Base-by-base conservation (phyloP, 2,888 invertebrate genomes). In the Gryllus longicercus region DNA sequence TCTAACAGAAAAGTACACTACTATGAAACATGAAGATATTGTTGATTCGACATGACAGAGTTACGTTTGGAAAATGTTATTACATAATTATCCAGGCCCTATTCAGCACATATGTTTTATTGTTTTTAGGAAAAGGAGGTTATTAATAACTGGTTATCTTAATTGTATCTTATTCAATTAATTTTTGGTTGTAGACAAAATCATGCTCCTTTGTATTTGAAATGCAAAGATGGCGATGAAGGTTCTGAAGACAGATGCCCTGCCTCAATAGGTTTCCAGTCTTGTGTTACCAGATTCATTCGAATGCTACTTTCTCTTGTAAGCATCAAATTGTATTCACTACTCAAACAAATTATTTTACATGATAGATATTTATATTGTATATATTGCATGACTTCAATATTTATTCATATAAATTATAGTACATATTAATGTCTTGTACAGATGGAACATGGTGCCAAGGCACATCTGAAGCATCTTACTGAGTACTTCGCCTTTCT, bases 401-500 rank as follows among this genome's bases (percentile, higher is more conserved):
- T 4, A 18, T 63, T 63, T 63, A 63, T n/a, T 18, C 63, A 63
- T 63, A 18, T 63, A 63, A 0, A 63, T 63, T 5, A 63, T 63
- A 63, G 14, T 11, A 77, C 79, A 76, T 81, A 18, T 21, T 51
- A 50, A 74, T 80, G 11, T 79, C 74, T 79, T 78, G 82, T 82
- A 21, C 83, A 93, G 87, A 93, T 96, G 93, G 96, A 96, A 85
- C 95, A 94, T 85, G 95, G 95, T 78, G 96, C 95, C 74, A 93
- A 95, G 84, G 93, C 94, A 50, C 95, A 96, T 87, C 86, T 96
- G 82, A 93, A 95, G 82, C 95, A 97, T 86, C 88, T 98, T 83
- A 95, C 96, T 1, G 98, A 98, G 87, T 97, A 96, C 87, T 98
- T 98, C 87, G 93, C 95, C 74, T 91, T 98, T 84, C 88, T 98